These are phyloP conservation scores for Venustaconcha ellipsiformis DNA, from an alignment of 1,140 invertebrate species.

Conservation along the genomic window DNA sequence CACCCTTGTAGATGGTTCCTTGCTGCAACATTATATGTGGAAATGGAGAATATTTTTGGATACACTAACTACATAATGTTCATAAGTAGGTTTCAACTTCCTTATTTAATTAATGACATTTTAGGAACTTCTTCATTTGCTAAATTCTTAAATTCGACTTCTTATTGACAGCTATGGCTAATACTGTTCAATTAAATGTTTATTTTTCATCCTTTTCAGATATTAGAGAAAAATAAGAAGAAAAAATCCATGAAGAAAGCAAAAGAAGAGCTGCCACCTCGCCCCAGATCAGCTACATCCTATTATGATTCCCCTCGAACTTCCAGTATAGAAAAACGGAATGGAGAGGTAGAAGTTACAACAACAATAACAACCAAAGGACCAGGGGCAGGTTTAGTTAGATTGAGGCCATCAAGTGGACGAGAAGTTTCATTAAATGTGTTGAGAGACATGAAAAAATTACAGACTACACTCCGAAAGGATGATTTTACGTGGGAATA, in stretches of 20 bases:
- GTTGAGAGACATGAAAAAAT: conserved; percentile 65
- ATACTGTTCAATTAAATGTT: no score
- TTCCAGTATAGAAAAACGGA: conserved; percentile 15
- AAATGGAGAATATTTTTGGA: no score
- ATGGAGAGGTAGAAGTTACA: conserved; percentile 52
- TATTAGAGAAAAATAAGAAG: conserved; percentile 39
- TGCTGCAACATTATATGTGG: no score
- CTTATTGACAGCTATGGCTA: no score
- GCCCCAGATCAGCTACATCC: conserved; percentile 38
- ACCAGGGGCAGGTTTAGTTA: conserved; percentile 27
- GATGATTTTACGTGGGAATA: conserved; percentile 67
- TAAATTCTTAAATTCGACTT: no score
- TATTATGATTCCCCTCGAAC: conserved; percentile 3
- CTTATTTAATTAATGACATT: no score
- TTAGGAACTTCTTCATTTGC: no score
- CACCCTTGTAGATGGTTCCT: no score
- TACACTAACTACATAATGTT: no score
- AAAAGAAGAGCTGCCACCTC: conserved; percentile 18
- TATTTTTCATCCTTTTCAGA: conserved; percentile 31
- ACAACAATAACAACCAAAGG: conserved; percentile 55
- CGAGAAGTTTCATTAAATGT: conserved; percentile 54
- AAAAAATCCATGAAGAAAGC: conserved; percentile 22
- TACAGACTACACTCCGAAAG: conserved; percentile 63
- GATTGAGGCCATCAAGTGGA: conserved; percentile 32
- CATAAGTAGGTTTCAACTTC: no score